phyloP scores from a whole-genome alignment of 2,888 invertebrate genomes.

The Chaitophorus viminalis region DNA sequence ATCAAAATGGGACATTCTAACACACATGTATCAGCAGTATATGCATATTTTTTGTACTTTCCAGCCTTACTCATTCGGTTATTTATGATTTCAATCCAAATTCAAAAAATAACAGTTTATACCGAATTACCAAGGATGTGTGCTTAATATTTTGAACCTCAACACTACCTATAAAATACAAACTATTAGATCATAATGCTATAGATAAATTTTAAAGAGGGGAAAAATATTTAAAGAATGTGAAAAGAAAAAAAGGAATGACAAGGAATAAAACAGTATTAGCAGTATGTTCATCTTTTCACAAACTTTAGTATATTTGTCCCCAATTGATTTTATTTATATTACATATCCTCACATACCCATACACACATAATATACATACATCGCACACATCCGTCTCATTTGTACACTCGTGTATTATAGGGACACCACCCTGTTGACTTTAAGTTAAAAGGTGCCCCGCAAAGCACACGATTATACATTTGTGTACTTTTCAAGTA shows the following conservation, averaged over 20 bases:
- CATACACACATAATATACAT: constrained; percentile 36
- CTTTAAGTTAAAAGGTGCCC: constrained; percentile 49
- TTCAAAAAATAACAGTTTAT: constrained; percentile 57
- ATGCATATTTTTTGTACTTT: constrained; percentile 63
- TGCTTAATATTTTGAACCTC: constrained; percentile 44
- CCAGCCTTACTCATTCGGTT: constrained; percentile 63
- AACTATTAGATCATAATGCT: constrained; percentile 31
- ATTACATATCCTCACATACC: constrained; percentile 20
- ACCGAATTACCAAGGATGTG: constrained; percentile 60
- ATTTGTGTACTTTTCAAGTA: constrained; percentile 59
- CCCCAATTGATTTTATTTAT: constrained; percentile 3
- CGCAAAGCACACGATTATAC: constrained; percentile 61
- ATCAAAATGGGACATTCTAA: constrained; percentile 38
- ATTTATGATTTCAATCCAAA: constrained; percentile 42
- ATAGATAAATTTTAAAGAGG: neutral
- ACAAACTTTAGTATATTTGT: neutral
- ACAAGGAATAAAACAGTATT: constrained; percentile 25
- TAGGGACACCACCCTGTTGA: constrained; percentile 60
- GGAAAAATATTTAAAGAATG: neutral
- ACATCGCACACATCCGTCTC: constrained; percentile 61
- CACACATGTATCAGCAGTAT: constrained; percentile 42
- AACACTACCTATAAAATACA: neutral
- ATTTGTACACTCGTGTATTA: constrained; percentile 60
- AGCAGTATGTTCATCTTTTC: constrained; percentile 30
- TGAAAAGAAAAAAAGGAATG: neutral